Evolutionary conservation across 2,888 invertebrate species (phyloP).

Genomic region (Acanthoscelides obtectus): DNA sequence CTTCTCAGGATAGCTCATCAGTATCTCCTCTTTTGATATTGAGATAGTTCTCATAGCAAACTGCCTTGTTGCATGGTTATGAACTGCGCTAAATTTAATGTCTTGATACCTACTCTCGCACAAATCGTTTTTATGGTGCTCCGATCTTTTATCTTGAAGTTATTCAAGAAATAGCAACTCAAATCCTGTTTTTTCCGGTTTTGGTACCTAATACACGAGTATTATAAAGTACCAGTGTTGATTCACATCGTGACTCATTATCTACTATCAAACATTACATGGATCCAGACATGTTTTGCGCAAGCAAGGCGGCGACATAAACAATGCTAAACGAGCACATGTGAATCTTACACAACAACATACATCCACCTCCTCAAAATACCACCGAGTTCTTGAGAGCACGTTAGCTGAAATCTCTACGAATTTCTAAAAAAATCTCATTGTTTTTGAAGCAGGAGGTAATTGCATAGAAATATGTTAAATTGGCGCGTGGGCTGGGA

Average conservation of each 20-base stretch:
- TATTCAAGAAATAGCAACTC: no score
- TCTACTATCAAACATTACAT: neutral
- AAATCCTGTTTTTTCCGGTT: no score
- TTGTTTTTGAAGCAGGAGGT: slow-evolving; percentile 7
- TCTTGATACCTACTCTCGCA: no score
- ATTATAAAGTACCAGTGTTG: neutral
- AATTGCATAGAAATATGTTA: slow-evolving; percentile 10
- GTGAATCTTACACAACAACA: neutral
- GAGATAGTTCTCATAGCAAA: no score
- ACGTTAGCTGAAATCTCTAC: neutral
- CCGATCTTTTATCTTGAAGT: no score
- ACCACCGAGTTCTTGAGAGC: neutral
- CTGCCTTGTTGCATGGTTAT: no score
- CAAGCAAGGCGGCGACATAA: neutral
- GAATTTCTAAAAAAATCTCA: neutral
- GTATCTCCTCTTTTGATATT: no score
- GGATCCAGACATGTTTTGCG: neutral
- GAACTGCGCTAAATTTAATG: no score
- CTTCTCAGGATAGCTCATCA: no score
- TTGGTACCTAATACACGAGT: no score
- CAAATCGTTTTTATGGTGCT: no score
- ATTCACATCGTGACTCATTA: neutral
- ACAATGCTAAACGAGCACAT: neutral
- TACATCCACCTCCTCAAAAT: neutral
- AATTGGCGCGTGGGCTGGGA: slow-evolving; percentile 15